Percentiles rank a stretch among this genome's conserved stretches.
Evolutionary conservation across 2,888 invertebrate genomes (phyloP).

Genomic region (Drosophila kambysellisi): DNA sequence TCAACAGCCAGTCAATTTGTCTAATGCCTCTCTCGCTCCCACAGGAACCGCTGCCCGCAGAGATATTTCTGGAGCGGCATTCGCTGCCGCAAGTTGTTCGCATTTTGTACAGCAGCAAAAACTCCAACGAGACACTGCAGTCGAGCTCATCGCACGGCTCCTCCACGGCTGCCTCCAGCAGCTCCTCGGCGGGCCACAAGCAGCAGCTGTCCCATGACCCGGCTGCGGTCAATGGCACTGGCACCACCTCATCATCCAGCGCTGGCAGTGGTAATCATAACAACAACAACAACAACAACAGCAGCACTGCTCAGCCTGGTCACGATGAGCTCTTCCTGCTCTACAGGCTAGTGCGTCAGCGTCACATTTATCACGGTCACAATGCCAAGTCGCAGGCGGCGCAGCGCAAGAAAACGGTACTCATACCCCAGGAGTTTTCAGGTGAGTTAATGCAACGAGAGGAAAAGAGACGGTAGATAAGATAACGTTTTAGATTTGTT

Average conservation of each 20-base stretch:
- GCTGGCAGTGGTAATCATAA: conserved; percentile 46
- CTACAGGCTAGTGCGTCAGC: conserved; percentile 83
- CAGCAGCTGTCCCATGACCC: conserved; percentile 24
- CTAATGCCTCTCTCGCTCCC: background rate
- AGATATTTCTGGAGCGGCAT: conserved; percentile 84
- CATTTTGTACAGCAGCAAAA: conserved; percentile 81
- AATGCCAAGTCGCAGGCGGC: conserved; percentile 83
- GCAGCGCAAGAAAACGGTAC: conserved; percentile 84
- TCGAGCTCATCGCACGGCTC: conserved; percentile 85
- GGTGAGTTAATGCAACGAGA: conserved; percentile 68
- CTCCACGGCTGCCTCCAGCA: conserved; percentile 82
- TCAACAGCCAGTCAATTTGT: background rate
- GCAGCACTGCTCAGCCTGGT: conserved; percentile 37
- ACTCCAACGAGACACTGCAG: conserved; percentile 83
- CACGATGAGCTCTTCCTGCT: conserved; percentile 83
- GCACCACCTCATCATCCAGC: conserved; percentile 41
- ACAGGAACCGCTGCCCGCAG: conserved; percentile 83
- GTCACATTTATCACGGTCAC: conserved; percentile 84
- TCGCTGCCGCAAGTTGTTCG: conserved; percentile 84
- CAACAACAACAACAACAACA: conserved; percentile 27
- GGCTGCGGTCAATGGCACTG: conserved; percentile 41
- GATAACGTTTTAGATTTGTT: background rate
- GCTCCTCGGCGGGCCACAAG: conserved; percentile 71
- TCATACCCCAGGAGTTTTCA: conserved; percentile 85
- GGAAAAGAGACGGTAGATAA: background rate